phyloP scores from a whole-genome alignment of 2,888 invertebrate species.

The Ectemnius lituratus region DNA sequence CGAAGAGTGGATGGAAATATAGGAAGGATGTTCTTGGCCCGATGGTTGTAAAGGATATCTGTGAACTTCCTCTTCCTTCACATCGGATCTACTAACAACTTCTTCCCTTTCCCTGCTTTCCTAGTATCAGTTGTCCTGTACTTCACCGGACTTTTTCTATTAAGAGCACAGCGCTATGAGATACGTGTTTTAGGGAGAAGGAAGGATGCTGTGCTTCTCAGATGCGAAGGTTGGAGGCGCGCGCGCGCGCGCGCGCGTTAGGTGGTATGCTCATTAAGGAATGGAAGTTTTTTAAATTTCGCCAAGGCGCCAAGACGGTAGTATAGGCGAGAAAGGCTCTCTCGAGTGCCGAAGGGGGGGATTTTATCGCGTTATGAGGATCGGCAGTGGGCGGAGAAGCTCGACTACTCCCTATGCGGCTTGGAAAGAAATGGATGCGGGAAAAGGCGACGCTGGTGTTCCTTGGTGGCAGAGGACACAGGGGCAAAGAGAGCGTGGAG shows the following conservation, averaged over 20 bases:
- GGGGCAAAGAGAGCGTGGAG: too few relatives aligned
- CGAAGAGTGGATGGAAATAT: too few relatives aligned
- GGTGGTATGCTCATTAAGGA: not conserved
- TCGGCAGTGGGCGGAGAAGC: constrained; percentile 22
- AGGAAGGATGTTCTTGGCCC: too few relatives aligned
- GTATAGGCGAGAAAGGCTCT: not conserved
- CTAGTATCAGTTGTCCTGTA: constrained; percentile 15
- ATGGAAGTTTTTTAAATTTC: constrained; percentile 6
- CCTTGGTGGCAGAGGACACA: too few relatives aligned
- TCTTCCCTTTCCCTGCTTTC: constrained; percentile 14
- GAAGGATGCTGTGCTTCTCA: not conserved
- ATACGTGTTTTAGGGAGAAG: not conserved
- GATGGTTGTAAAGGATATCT: too few relatives aligned
- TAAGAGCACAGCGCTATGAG: not conserved
- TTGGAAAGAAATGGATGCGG: constrained; percentile 14
- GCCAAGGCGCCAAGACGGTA: too few relatives aligned
- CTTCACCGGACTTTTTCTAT: constrained; percentile 2
- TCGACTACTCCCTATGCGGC: not conserved
- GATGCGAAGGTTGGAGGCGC: not conserved
- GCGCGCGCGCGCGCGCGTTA: not conserved
- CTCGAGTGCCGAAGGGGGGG: constrained; percentile 8
- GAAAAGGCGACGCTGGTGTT: constrained; percentile 29
- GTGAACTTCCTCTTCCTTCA: not conserved
- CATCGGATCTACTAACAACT: constrained; percentile 34
- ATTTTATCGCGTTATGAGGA: constrained; percentile 20